Evolutionary conservation across 2,888 invertebrate genomes (phyloP).

Genomic region (Lithophane ornitopus): DNA sequence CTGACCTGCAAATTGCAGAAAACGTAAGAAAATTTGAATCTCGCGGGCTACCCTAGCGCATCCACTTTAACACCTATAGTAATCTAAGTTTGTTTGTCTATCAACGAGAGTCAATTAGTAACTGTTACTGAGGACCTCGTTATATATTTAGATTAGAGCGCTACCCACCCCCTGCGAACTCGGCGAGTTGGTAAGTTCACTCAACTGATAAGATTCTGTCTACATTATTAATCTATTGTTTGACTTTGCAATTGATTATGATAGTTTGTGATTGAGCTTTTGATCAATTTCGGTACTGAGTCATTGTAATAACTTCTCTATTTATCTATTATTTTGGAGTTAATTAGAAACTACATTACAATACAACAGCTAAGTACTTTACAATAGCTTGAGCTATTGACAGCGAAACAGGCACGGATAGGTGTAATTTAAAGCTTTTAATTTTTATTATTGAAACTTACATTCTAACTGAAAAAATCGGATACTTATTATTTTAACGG

Average conservation of each 20-base stretch:
- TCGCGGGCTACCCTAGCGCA: no score
- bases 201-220: not conserved
- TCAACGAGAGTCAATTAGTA: not conserved
- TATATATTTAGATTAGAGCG: not conserved
- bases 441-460: not conserved
- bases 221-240: not conserved
- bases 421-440: not conserved
- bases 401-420: not conserved
- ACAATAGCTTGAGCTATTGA: not conserved
- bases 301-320: not conserved
- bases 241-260: not conserved
- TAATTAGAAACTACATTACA: not conserved
- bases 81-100: slow-evolving; percentile 6
- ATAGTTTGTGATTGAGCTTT: not conserved
- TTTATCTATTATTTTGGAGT: not conserved
- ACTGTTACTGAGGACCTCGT: not conserved
- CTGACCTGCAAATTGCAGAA: no score
- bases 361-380: no score
- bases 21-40: no score
- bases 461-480: not conserved
- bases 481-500: not conserved
- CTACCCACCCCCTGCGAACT: not conserved
- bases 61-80: no score
- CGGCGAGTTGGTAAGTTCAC: not conserved
- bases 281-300: not conserved